Evolutionary conservation across 2,113 vertebrate genomes (phyloP), one percentile per base, ranked within the genome.

Genomic region (Coreoperca whiteheadi): DNA sequence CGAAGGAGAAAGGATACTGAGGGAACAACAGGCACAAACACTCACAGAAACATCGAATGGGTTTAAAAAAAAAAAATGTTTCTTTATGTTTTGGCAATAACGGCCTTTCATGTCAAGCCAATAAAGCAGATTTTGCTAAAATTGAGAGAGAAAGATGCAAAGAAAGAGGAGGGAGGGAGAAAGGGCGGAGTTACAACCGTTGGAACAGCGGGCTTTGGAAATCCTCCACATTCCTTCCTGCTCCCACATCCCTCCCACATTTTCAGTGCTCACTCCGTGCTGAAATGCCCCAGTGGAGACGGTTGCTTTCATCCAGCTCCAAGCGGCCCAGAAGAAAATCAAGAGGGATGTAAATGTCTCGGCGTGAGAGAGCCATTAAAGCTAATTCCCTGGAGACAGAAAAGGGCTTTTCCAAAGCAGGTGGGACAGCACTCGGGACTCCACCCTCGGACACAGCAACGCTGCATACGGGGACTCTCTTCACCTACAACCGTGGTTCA

Each of bases 281-380:
- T 80, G 74, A 87, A 84, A 87, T 74, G 84, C 81, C 78, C 88
- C 85, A 79, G 68, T 57, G 79, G 88, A 88, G 87, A 82, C 25
- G 30, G 11, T 28, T 0, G 60, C 92, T 94, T 95, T 95, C 83
- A 95, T 94, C 92, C 65, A 2, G 30, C 64, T 92, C 92, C 92
- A 94, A 90, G 85, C 53, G 15, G 81, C 81, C 78, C n/a, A 15
- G 77, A 77, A 90, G 88, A 91, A 94, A 93, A 92, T 90, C 85
- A 91, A 89, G 89, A 88, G 65, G 70, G 41, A 69, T 59, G 76
- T 87, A 93, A 94, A 91, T 66, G 89, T 89, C 86, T 88, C 79
- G 30, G 86, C 74, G 85, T 93, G 88, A 89, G 93, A 93, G 91
- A 88, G 83, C 72, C 84, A 91, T 94, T 92, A 88, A 85, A 83